phyloP scores from a whole-genome alignment of 2,797 vertebrate genomes.

The Amazona ochrocephala region DNA sequence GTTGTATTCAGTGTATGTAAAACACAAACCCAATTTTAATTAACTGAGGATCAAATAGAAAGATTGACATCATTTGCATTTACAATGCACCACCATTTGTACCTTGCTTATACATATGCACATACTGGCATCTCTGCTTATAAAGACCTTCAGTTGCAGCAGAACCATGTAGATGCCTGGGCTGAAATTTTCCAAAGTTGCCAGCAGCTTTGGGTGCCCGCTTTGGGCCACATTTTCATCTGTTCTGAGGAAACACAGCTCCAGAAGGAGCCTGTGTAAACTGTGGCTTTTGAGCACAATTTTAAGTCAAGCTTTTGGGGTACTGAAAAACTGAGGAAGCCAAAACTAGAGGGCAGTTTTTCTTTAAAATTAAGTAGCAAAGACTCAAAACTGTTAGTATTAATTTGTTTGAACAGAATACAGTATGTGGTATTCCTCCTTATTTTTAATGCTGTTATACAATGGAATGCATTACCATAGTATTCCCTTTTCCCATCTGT shows the following conservation, averaged over 20 bases:
- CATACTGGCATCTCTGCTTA: background rate
- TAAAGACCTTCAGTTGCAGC: background rate
- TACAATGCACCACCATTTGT: background rate
- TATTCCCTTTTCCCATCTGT: conserved; percentile 32
- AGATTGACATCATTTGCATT: background rate
- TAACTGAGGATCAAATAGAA: background rate
- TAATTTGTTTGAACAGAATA: background rate
- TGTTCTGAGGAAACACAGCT: background rate
- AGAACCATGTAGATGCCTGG: background rate
- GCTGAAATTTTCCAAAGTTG: background rate
- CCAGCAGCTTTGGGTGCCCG: background rate
- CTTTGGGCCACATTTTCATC: background rate
- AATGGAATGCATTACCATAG: conserved; percentile 1
- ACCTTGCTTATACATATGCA: background rate
- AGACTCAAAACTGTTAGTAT: background rate
- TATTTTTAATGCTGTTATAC: background rate
- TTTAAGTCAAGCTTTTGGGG: background rate
- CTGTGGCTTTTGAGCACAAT: background rate
- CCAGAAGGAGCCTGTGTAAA: background rate
- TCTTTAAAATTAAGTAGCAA: background rate
- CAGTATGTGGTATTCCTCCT: background rate
- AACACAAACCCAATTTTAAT: background rate
- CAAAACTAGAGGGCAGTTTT: background rate
- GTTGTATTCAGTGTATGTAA: background rate
- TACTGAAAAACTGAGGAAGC: background rate